Evolutionary conservation across 2,888 invertebrate genomes (phyloP), one percentile per base, ranked within the genome.

Genomic region (Diloba caeruleocephala): DNA sequence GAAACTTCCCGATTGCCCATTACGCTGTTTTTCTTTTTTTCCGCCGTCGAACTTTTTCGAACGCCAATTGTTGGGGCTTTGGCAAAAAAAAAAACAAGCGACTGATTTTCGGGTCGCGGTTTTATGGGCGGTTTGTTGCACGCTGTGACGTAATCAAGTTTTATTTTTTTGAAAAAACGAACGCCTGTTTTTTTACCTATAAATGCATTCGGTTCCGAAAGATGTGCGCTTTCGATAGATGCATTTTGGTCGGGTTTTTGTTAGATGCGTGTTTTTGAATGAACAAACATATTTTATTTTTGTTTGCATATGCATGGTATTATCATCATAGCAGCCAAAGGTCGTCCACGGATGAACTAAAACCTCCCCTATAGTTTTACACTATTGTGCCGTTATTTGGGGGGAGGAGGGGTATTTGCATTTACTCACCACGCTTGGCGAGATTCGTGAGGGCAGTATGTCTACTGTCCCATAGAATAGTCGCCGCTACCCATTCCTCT

Each of bases 1-100:
- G 63, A 82, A 85, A 85, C 79, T 86, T 85, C 51, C 60, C 79
- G 80, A 87, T 85, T 81, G 84, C 77, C 79, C 76, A 79, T 84
- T 81, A 78, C 73, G 71, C 80, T 79, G 78, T 78, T 76, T 82
- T 81, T 80, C 77, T 71, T 64, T 70, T 75, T 71, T 74, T 66
- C 33, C 52, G 38, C 60, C 34, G 31, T 38, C 43, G 45, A 71
- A 68, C 61, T 72, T 72, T 71, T 62, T 44, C 61, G 33, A 72
- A 59, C 52, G 58, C 50, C 67, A 50, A 70, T 72, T 70, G 73
- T 64, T 70, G 32, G 57, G 59, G 61, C 42, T 59, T 62, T 31
- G 36, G 25, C 31, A 13, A 52, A 55, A 58, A 43, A 61, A 51
- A 59, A 63, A 59, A 43, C 49, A 62, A 46, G 63, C 61, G 55